Evolutionary conservation across 2,888 invertebrate genomes (phyloP).

Genomic region (Neoitamus cyanurus): DNA sequence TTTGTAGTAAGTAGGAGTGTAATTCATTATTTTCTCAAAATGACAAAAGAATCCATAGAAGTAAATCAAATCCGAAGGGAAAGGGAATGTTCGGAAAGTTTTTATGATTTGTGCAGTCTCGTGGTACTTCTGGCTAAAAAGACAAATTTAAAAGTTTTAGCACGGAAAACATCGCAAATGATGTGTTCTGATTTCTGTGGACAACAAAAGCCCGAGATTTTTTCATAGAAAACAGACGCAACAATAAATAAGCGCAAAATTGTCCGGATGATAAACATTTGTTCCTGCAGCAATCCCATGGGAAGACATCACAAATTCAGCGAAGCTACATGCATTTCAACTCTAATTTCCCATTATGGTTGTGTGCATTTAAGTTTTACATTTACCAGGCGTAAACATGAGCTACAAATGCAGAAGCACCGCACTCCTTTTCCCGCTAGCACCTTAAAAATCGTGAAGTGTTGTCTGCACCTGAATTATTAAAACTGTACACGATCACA

Average conservation of each 20-base stretch:
- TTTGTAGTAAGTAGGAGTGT: no score
- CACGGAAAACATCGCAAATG: background rate
- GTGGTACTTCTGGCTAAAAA: background rate
- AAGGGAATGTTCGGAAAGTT: background rate
- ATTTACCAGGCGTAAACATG: background rate
- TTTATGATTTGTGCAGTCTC: background rate
- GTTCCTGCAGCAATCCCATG: background rate
- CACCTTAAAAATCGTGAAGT: background rate
- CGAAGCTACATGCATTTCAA: background rate
- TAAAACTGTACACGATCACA: background rate
- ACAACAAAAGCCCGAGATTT: background rate
- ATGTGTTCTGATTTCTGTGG: background rate
- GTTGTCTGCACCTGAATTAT: background rate
- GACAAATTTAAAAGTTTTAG: background rate
- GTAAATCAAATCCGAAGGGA: background rate
- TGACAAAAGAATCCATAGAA: background rate
- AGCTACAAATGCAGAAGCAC: background rate
- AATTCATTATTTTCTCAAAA: background rate
- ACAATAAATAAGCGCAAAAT: background rate
- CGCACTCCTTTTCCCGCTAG: background rate
- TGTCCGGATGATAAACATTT: background rate
- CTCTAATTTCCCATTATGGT: background rate
- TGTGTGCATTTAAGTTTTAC: background rate
- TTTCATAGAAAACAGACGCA: background rate
- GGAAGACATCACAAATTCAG: background rate